phyloP scores from a whole-genome alignment of 2,113 vertebrate genomes.

The Campylorhamphus procurvoides region DNA sequence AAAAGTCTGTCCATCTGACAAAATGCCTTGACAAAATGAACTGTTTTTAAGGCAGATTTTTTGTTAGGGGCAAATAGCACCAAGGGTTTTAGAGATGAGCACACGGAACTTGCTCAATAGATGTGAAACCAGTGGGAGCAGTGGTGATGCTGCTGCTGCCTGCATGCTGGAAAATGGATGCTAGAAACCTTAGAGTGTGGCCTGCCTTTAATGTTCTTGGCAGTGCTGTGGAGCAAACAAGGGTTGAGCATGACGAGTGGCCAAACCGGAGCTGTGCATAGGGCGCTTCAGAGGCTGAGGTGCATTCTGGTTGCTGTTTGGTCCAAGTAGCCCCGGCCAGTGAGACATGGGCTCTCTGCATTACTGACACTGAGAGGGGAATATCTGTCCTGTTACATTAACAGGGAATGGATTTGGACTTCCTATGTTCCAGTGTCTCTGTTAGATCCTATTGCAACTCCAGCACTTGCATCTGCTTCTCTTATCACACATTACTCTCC shows the following conservation, averaged over 20 bases:
- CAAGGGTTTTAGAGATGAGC: not conserved
- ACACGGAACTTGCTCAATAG: not conserved
- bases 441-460: not conserved
- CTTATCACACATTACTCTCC: not conserved
- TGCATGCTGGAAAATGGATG: not conserved
- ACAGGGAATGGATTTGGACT: not conserved
- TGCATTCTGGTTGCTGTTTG: not conserved
- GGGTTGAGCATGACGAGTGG: not conserved
- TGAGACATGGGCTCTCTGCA: not conserved
- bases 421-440: not conserved
- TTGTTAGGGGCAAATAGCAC: not conserved
- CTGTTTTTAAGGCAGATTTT: not conserved
- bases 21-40: not conserved
- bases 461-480: conserved; percentile 23
- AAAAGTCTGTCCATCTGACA: not conserved
- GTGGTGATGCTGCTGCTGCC: not conserved
- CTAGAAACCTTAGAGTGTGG: not conserved
- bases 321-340: not conserved
- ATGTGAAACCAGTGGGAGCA: not conserved
- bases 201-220: not conserved
- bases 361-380: not conserved
- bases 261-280: not conserved
- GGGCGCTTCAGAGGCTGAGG: not conserved
- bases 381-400: not conserved
- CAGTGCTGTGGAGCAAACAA: not conserved